phyloP scores from a whole-genome alignment of 64 coral and sea anemone species.

The Actinia tenebrosa region DNA sequence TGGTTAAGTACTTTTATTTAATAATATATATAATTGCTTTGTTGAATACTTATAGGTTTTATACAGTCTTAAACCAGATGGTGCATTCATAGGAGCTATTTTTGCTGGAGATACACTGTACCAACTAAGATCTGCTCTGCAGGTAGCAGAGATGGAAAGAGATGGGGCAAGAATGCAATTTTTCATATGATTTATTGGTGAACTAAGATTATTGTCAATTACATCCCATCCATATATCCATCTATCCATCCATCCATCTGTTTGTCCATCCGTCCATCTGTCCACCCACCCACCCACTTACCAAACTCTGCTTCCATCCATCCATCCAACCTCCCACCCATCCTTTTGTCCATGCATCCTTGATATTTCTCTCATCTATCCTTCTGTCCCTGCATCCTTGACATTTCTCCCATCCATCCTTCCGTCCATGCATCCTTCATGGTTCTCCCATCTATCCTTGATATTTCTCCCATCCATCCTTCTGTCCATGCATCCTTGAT shows the following conservation, averaged over 20 bases:
- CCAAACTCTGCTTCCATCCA: too few relatives aligned
- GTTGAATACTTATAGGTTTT: conserved; percentile 30
- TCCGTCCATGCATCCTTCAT: not conserved
- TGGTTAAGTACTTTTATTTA: not conserved
- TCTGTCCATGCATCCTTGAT: not conserved
- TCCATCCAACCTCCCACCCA: too few relatives aligned
- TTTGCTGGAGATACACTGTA: conserved; percentile 93
- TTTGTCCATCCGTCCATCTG: too few relatives aligned
- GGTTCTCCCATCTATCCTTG: too few relatives aligned
- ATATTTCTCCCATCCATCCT: not conserved
- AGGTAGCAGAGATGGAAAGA: conserved; percentile 85
- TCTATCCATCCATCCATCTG: not conserved
- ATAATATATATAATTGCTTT: not conserved
- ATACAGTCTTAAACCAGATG: conserved; percentile 85
- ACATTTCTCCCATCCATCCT: too few relatives aligned
- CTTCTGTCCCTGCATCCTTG: not conserved
- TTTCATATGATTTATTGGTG: not conserved
- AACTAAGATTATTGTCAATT: not conserved
- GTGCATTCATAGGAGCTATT: conserved; percentile 82
- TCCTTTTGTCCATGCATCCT: too few relatives aligned
- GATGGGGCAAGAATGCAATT: conserved; percentile 55
- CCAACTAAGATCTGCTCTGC: conserved; percentile 82
- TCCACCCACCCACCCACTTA: too few relatives aligned
- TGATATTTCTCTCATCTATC: not conserved
- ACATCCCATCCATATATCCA: not conserved